A percentile compares a stretch with the other conserved stretches of the same genome.
Evolutionary conservation across 23 tunicate genomes (phyloP).

Genomic region (Aplidium turbinatum): DNA sequence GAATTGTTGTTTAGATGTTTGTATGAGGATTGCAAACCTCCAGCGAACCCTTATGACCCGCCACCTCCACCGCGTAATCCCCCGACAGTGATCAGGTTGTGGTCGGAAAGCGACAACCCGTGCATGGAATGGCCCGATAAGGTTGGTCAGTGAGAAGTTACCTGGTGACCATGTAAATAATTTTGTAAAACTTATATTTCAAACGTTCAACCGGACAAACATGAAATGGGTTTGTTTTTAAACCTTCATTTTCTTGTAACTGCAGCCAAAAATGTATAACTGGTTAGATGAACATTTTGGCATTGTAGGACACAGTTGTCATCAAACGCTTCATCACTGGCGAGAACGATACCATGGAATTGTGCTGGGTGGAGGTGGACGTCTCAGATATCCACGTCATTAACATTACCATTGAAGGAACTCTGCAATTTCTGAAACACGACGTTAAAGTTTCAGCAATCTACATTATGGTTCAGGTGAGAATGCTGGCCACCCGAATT

Average conservation of each 20-base stretch:
- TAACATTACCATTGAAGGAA: constrained; percentile 26
- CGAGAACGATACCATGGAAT: not conserved
- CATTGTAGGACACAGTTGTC: constrained; percentile 12
- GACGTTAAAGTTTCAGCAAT: not conserved
- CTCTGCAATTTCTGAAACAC: constrained; percentile 27
- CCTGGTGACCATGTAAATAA: no score
- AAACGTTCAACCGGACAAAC: no score
- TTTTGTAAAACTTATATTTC: no score
- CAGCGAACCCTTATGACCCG: constrained; percentile 8
- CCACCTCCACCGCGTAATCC: constrained; percentile 39
- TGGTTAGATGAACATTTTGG: no score
- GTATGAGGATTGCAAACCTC: constrained; percentile 54
- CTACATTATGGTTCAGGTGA: not conserved
- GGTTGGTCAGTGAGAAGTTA: no score
- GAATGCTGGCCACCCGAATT: not conserved
- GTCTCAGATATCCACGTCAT: constrained; percentile 15
- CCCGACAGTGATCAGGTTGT: not conserved
- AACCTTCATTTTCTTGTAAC: no score
- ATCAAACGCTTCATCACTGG: not conserved
- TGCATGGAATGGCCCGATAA: constrained; percentile 40
- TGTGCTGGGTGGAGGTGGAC: constrained; percentile 49
- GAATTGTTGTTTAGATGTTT: constrained; percentile 63
- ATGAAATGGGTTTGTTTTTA: no score
- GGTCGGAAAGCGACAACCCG: constrained; percentile 40
- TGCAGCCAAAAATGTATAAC: no score